A percentile compares a stretch with the other conserved stretches of the same genome.
Evolutionary conservation across 1,140 invertebrate species (phyloP).

Genomic region (Reticulitermes speratus): DNA sequence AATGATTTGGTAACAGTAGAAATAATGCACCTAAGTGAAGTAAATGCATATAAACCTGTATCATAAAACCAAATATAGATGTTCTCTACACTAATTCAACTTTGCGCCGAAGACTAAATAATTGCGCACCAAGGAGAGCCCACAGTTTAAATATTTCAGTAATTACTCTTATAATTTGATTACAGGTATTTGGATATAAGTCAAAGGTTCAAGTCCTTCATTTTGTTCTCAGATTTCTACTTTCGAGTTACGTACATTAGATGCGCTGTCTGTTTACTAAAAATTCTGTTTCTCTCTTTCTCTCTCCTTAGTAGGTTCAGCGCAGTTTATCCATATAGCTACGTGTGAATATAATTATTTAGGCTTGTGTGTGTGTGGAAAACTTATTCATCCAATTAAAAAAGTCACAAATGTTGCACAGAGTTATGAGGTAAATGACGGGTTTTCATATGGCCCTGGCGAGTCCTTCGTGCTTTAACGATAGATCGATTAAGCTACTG

Average conservation of each 20-base stretch:
- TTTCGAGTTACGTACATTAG: neutral
- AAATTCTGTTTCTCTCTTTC: neutral
- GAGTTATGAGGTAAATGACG: neutral
- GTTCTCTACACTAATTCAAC: neutral
- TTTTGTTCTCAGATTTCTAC: neutral
- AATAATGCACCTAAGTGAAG: neutral
- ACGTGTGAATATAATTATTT: neutral
- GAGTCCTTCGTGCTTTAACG: too few relatives aligned
- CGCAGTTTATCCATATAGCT: neutral
- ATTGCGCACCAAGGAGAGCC: neutral
- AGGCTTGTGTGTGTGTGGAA: neutral
- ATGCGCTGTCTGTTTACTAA: neutral
- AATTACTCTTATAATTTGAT: neutral
- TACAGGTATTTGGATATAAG: neutral
- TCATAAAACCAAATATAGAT: neutral
- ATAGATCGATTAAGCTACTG: too few relatives aligned
- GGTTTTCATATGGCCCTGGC: too few relatives aligned
- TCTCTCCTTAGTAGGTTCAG: neutral
- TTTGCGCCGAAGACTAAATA: neutral
- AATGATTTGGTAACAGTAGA: neutral
- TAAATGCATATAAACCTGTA: neutral
- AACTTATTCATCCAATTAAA: neutral
- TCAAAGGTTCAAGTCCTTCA: too few relatives aligned
- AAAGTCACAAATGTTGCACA: neutral
- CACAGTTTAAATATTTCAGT: neutral